phyloP scores from a whole-genome alignment of 2,888 invertebrate genomes.

The Lycocerus yunnanus region DNA sequence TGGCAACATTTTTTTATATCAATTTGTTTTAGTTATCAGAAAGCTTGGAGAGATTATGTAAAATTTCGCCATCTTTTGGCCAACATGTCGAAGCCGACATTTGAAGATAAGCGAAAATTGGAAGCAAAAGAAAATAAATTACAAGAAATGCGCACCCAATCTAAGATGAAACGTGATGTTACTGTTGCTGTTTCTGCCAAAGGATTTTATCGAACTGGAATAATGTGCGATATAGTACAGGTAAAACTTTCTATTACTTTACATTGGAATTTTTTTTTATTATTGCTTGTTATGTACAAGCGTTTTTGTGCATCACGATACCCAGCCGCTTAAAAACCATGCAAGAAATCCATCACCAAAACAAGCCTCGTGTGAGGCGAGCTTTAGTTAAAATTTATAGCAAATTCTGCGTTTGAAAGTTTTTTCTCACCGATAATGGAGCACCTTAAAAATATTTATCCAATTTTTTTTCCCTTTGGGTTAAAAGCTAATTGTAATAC shows the following conservation, averaged over 20 bases:
- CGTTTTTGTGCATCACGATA: too few relatives aligned
- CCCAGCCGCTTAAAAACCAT: too few relatives aligned
- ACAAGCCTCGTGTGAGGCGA: too few relatives aligned
- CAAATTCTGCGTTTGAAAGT: too few relatives aligned
- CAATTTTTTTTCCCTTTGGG: too few relatives aligned
- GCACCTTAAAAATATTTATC: too few relatives aligned
- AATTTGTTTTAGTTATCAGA: slow-evolving; percentile 74
- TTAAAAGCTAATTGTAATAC: too few relatives aligned
- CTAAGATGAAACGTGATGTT: slow-evolving; percentile 93
- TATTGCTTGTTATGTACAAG: too few relatives aligned
- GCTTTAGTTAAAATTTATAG: too few relatives aligned
- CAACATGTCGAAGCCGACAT: slow-evolving; percentile 93
- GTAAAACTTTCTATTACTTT: slow-evolving; percentile 49
- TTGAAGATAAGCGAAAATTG: slow-evolving; percentile 86
- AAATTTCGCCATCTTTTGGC: slow-evolving; percentile 94
- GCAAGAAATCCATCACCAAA: too few relatives aligned
- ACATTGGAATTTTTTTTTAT: too few relatives aligned
- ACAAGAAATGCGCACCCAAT: slow-evolving; percentile 89
- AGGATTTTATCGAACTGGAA: slow-evolving; percentile 90
- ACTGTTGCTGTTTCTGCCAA: slow-evolving; percentile 91
- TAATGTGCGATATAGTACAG: slow-evolving; percentile 95
- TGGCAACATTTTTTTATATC: background rate
- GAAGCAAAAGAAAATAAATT: slow-evolving; percentile 86
- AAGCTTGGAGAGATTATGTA: slow-evolving; percentile 95
- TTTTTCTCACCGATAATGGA: too few relatives aligned